These are phyloP conservation scores for Catostylus mosaicus DNA, from an alignment of 30 jellyfish, hydroid and myxozoan species.

Conservation along the genomic window DNA sequence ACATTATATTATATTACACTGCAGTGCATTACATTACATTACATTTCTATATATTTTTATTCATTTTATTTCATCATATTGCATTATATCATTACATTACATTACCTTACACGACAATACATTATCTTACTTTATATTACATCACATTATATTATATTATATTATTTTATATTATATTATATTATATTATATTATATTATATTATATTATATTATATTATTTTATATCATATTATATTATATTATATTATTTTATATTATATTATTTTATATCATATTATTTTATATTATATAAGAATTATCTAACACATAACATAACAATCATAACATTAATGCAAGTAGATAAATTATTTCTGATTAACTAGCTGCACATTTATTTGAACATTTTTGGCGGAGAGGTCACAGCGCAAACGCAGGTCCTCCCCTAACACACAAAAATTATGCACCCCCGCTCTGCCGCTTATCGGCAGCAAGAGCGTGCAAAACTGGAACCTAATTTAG, in stretches of 20 bases:
- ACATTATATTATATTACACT: background rate
- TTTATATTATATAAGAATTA: no score
- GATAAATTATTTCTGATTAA: background rate
- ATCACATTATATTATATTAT: background rate
- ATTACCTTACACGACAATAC: background rate
- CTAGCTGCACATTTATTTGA: slow-evolving; percentile 14
- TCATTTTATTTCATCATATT: background rate
- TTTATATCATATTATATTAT: background rate
- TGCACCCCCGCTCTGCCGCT: slow-evolving; percentile 82
- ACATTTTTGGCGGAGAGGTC: slow-evolving; percentile 71
- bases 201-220: background rate
- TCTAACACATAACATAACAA: background rate
- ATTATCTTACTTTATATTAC: background rate
- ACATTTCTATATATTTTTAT: no score
- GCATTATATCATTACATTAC: background rate
- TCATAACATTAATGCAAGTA: background rate
- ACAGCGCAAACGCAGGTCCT: slow-evolving; percentile 93
- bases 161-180: background rate
- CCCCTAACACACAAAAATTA: slow-evolving; percentile 88
- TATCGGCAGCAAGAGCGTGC: slow-evolving; percentile 48
- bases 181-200: background rate
- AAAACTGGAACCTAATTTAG: slow-evolving; percentile 16
- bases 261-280: background rate
- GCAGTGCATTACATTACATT: background rate
- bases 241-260: no score